Evolutionary conservation across 2,888 invertebrate species (phyloP).

Genomic region (Operophtera brumata): DNA sequence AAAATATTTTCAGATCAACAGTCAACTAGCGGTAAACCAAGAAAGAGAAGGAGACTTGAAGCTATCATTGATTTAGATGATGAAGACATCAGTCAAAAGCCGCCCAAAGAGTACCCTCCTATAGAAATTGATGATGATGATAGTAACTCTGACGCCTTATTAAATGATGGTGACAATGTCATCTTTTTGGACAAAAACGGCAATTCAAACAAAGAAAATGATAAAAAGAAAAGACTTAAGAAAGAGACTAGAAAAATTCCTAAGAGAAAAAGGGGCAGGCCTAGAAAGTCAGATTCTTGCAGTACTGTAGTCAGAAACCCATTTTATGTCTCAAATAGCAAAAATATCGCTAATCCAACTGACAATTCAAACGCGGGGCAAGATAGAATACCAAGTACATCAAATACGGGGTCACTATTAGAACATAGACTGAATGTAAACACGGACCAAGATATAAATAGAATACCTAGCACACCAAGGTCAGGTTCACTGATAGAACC

Average conservation of each 20-base stretch:
- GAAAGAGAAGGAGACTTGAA: constrained; percentile 34
- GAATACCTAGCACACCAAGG: not conserved
- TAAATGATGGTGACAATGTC: constrained; percentile 6
- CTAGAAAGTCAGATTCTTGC: not conserved
- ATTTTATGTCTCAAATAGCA: not conserved
- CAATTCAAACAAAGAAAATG: constrained; percentile 16
- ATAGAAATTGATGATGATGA: constrained; percentile 31
- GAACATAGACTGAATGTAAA: not conserved
- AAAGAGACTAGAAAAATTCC: not conserved
- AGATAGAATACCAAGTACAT: not conserved
- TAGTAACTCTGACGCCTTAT: constrained; percentile 12
- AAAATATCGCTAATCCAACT: not conserved
- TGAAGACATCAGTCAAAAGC: not conserved
- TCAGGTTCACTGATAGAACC: not conserved
- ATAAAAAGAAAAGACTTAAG: not conserved
- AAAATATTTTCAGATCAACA: constrained; percentile 7
- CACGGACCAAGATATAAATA: not conserved
- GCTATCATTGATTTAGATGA: constrained; percentile 37
- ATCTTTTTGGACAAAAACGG: constrained; percentile 14
- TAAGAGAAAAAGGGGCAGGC: not conserved
- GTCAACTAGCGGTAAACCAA: constrained; percentile 15
- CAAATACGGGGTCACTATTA: not conserved
- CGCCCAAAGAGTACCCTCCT: constrained; percentile 6
- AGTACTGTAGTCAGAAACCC: not conserved
- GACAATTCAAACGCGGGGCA: not conserved